Base-by-base conservation (phyloP, 2,888 invertebrate genomes). In the Leistus spinibarbis region DNA sequence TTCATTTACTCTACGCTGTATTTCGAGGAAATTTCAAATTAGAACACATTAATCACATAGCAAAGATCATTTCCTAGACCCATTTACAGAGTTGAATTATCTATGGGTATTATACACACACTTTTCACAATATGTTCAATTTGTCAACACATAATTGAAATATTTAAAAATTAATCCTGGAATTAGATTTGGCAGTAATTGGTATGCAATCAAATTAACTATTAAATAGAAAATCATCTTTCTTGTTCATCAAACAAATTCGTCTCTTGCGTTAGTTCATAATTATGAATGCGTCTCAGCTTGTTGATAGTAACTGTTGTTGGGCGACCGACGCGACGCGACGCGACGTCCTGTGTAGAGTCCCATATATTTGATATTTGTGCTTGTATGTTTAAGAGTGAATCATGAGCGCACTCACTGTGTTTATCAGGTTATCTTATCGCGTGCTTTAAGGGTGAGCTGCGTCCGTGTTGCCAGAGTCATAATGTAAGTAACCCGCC, bases 331-430 rank as follows among this genome's bases (percentile, higher is more conserved):
- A 62, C 62, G 16, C 10, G 17, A 17, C 60, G 17, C 24, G n/a
- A 10, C 40, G n/a, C n/a, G 53, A 9, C 17, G 40, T 40, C 40
- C 9, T 17, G 19, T 19, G 66, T 27, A 16, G 19, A 62, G n/a
- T 22, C 23, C 66, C 54, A 67, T 67, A 67, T 54, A 67, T 67
- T 54, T 54, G 54, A 53, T 54, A 67, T 70, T 57, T n/a, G 60
- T 27, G 40, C 24, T 62, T 70, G 69, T 70, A 62, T 70, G 69
- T 70, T 70, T 70, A 70, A 70, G 62, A 70, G 60, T 70, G 69
- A 70, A 70, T 70, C 69, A 70, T 70, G 69, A 40, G 16, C n/a
- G n/a, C n/a, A n/a, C n/a, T n/a, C n/a, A n/a, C 69, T 19, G 40
- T 53, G 62, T 53, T n/a, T 70, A 70, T 70, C 69, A 62, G 40